Percentiles rank a stretch among this genome's conserved stretches.
phyloP scores from a whole-genome alignment of 2,797 vertebrate species.

The Gallinago solitaria region DNA sequence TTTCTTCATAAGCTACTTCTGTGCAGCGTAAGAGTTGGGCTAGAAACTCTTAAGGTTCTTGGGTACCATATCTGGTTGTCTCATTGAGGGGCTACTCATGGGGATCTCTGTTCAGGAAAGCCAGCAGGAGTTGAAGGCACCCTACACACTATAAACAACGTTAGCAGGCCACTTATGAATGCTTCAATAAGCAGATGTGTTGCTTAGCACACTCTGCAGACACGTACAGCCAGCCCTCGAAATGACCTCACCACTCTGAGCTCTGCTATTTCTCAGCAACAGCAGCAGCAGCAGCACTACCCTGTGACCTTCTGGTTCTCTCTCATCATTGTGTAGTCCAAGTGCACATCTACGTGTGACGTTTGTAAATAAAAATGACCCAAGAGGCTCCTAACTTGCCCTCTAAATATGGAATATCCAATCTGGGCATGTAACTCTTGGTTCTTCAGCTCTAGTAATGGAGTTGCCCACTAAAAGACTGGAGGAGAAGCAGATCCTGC shows the following conservation, averaged over 20 bases:
- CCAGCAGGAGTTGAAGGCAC: background rate
- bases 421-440: background rate
- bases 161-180: background rate
- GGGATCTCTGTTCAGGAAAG: background rate
- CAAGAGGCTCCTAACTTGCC: background rate
- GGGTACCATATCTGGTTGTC: background rate
- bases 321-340: no score
- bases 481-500: background rate
- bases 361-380: background rate
- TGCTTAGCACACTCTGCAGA: rapidly evolving
- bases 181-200: background rate
- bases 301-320: rapidly evolving
- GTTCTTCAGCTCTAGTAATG: background rate
- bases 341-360: background rate
- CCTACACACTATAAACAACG: background rate
- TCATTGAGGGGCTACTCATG: background rate
- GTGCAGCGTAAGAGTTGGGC: rapidly evolving
- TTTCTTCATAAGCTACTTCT: background rate
- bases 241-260: background rate
- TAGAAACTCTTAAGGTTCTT: background rate
- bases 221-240: background rate
- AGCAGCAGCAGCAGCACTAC: background rate
- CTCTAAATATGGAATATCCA: background rate
- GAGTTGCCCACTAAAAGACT: background rate
- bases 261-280: background rate